These are phyloP conservation scores for Babyrousa celebensis DNA, from an alignment of 2,797 vertebrate genomes.

Conservation along the genomic window DNA sequence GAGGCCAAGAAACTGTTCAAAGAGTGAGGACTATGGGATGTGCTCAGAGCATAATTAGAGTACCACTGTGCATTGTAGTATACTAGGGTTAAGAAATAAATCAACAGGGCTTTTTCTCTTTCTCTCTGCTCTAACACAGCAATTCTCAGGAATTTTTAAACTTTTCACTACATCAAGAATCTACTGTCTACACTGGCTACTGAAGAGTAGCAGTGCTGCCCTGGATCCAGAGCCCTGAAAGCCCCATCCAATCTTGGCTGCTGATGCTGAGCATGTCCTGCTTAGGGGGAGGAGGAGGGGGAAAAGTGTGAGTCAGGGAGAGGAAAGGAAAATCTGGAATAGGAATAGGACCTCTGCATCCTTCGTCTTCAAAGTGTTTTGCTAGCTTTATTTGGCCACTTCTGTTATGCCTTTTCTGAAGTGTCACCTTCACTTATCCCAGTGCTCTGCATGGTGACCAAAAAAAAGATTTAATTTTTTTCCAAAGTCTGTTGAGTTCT, in stretches of 20 bases:
- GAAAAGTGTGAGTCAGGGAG: accelerated
- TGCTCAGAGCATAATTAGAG: background rate
- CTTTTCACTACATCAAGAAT: background rate
- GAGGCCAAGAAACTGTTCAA: background rate
- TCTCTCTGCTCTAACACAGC: background rate
- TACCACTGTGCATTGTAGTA: accelerated
- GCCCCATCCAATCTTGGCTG: background rate
- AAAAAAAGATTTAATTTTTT: background rate
- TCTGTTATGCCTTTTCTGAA: background rate
- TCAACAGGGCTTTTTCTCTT: background rate
- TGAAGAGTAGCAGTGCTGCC: background rate
- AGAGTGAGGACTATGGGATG: background rate
- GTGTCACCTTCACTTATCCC: background rate
- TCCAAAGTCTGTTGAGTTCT: background rate
- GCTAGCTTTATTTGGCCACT: background rate
- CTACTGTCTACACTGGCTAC: background rate
- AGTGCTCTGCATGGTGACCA: background rate
- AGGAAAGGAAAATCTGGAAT: background rate
- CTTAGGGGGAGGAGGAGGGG: accelerated
- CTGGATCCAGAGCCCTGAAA: background rate
- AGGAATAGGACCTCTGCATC: background rate
- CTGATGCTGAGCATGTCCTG: background rate
- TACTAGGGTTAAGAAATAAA: background rate
- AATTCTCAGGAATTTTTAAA: background rate
- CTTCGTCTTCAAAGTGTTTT: background rate